Conservation (phyloP, 2,113 vertebrate species). For the Neolamprologus brichardi region DNA sequence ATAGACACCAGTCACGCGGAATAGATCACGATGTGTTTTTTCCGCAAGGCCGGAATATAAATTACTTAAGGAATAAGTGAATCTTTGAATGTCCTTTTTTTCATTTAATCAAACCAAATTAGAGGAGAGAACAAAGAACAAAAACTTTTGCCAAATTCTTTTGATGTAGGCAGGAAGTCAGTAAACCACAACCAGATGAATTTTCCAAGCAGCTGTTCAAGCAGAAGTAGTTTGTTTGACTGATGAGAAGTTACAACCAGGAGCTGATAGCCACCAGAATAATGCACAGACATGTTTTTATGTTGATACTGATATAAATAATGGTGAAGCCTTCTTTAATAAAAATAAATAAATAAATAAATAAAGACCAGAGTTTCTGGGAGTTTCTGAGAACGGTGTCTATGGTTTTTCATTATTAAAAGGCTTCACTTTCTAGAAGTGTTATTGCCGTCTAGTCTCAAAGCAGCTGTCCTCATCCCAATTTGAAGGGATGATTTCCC, state of each 20-base stretch:
- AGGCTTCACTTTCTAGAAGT: not conserved
- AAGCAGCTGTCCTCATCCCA: slow-evolving; percentile 26
- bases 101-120: not conserved
- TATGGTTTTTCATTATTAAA: slow-evolving; percentile 30
- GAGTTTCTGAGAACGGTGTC: not conserved
- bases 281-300: not conserved
- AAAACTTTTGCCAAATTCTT: not conserved
- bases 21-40: not conserved
- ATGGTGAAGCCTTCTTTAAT: not conserved
- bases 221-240: not conserved
- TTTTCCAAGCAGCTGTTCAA: not conserved
- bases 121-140: not conserved
- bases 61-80: not conserved
- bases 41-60: not conserved
- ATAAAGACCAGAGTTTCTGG: not conserved
- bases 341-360: not conserved
- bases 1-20: not conserved
- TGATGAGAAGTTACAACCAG: not conserved
- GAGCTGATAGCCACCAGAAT: not conserved
- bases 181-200: not conserved
- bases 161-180: not conserved
- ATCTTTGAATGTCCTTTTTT: not conserved
- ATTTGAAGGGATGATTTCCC: slow-evolving; percentile 54
- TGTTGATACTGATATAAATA: not conserved
- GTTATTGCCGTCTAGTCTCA: slow-evolving; percentile 39